These are phyloP conservation scores for Rosalia funebris DNA, from an alignment of 2,888 invertebrate species.

Conservation along the genomic window DNA sequence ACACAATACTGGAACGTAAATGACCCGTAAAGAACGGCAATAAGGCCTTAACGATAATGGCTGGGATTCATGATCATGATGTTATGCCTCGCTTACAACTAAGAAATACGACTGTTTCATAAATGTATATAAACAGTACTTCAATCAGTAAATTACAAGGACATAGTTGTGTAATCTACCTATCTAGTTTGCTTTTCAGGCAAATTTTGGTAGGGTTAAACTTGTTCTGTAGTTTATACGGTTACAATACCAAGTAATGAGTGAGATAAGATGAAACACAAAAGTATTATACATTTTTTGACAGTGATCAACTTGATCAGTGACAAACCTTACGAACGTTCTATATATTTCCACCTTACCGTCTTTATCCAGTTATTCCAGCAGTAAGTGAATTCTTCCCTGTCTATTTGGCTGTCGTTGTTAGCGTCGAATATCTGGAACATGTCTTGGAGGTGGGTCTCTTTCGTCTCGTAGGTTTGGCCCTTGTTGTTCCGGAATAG, in stretches of 20 bases:
- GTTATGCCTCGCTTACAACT: background rate
- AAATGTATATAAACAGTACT: too few species aligned
- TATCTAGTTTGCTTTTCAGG: too few species aligned
- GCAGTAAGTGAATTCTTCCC: conserved; percentile 83
- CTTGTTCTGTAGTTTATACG: too few species aligned
- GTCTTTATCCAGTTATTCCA: conserved; percentile 92
- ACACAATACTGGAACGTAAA: background rate
- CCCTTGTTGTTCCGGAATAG: conserved; percentile 86
- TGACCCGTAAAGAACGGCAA: background rate
- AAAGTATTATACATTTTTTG: too few species aligned
- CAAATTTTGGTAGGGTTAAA: too few species aligned
- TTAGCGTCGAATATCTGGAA: conserved; percentile 84
- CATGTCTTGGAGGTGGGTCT: conserved; percentile 75
- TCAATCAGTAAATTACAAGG: too few species aligned
- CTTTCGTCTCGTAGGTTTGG: conserved; percentile 80
- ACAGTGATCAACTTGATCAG: too few species aligned
- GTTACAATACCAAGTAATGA: too few species aligned
- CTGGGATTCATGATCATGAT: background rate
- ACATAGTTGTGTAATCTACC: too few species aligned
- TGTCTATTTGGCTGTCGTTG: conserved; percentile 78
- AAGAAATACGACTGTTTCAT: background rate
- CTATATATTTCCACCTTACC: too few species aligned
- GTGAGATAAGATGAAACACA: too few species aligned
- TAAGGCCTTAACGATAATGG: background rate
- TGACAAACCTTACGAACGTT: too few species aligned